Evolutionary conservation across 2,888 invertebrate species (phyloP).

Genomic region (Aleiodes leptofemur): DNA sequence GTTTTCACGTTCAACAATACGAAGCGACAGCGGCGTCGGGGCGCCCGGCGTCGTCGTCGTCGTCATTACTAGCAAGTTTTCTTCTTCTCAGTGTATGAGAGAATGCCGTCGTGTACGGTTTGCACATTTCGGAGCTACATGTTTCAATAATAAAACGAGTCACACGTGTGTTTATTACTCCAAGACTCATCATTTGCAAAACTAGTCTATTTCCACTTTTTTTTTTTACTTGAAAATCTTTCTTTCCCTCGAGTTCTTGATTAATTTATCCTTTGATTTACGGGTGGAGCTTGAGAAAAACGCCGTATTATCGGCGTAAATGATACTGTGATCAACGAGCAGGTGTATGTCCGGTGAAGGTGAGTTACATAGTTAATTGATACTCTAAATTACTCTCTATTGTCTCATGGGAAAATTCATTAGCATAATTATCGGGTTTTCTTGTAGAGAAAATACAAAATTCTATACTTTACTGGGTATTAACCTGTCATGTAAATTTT

Average conservation of each 20-base stretch:
- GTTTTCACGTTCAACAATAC: constrained; percentile 43
- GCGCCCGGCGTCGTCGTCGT: constrained; percentile 58
- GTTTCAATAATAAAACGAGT: constrained; percentile 6
- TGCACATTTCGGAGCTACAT: constrained; percentile 45
- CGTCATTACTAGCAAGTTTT: constrained; percentile 33
- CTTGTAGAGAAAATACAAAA: neutral
- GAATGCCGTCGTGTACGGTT: constrained; percentile 70
- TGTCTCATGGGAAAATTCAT: no score
- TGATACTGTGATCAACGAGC: constrained; percentile 59
- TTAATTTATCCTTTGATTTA: constrained; percentile 14
- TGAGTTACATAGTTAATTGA: constrained; percentile 42
- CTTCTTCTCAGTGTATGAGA: constrained; percentile 64
- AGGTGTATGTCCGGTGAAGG: constrained; percentile 65
- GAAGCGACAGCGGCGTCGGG: constrained; percentile 54
- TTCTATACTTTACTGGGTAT: neutral
- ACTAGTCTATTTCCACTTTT: constrained; percentile 20
- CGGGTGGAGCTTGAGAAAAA: constrained; percentile 28
- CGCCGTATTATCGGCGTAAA: constrained; percentile 50
- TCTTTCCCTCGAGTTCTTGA: neutral
- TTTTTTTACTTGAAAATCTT: neutral
- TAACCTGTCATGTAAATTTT: constrained; percentile 12
- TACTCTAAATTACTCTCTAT: no score
- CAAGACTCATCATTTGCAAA: constrained; percentile 14
- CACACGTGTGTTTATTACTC: neutral
- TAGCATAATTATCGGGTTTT: neutral